These are phyloP conservation scores for Proales similis DNA, from an alignment of 1,140 invertebrate species.

Conservation along the genomic window DNA sequence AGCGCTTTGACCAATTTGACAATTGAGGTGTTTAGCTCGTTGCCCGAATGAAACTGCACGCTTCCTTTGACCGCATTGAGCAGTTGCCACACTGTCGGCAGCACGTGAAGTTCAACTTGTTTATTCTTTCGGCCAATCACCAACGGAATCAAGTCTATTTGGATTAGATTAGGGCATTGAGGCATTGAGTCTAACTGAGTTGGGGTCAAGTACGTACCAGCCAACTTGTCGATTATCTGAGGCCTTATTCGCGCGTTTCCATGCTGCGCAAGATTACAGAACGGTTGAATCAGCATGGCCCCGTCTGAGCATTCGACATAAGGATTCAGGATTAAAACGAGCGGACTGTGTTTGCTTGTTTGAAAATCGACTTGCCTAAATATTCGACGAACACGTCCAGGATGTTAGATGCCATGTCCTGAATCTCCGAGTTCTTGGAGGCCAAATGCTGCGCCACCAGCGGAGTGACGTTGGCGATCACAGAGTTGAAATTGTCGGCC, in stretches of 20 bases:
- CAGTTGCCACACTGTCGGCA: constrained; percentile 50
- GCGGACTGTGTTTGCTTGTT: background rate
- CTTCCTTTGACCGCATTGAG: constrained; percentile 43
- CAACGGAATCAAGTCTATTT: constrained; percentile 46
- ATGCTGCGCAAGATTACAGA: constrained; percentile 46
- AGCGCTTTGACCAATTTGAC: constrained; percentile 42
- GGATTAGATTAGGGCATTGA: background rate
- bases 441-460: constrained; percentile 48
- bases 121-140: constrained; percentile 49
- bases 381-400: constrained; percentile 46
- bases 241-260: constrained; percentile 48
- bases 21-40: constrained; percentile 45
- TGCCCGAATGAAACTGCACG: constrained; percentile 44
- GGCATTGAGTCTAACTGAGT: background rate
- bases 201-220: constrained; percentile 43
- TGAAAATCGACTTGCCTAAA: constrained; percentile 43
- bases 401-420: constrained; percentile 45
- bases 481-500: constrained; percentile 41
- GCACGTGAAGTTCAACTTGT: constrained; percentile 47
- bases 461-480: constrained; percentile 45
- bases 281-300: constrained; percentile 45
- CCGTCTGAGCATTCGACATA: constrained; percentile 42
- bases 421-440: constrained; percentile 52
- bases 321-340: background rate
- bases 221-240: constrained; percentile 48